Percentiles rank a stretch among this genome's conserved stretches.
Conservation (phyloP, 2,797 vertebrate species). For the Masticophis lateralis region DNA sequence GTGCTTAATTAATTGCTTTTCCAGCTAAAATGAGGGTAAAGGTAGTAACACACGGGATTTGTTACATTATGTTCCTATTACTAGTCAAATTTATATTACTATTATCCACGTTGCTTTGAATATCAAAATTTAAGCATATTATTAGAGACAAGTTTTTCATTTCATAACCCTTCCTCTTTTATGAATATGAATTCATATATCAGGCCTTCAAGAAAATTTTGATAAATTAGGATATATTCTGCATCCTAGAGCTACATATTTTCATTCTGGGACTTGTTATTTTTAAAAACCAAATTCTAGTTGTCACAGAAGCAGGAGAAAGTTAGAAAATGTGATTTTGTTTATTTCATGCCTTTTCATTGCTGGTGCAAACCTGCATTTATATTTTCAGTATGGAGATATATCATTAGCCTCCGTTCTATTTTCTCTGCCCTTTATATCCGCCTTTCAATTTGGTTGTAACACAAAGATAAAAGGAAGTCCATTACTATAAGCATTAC, state of each 20-base stretch:
- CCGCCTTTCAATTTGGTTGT: background rate
- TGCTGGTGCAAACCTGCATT: background rate
- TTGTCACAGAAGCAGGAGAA: background rate
- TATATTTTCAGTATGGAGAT: background rate
- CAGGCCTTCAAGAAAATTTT: background rate
- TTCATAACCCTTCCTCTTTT: background rate
- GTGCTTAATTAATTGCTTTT: constrained; percentile 68
- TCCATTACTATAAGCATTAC: background rate
- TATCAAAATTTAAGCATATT: background rate
- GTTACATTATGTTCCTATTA: constrained; percentile 60
- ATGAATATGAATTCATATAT: background rate
- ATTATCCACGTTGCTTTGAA: constrained; percentile 45
- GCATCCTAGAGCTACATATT: background rate
- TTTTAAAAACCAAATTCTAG: background rate
- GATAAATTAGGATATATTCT: background rate
- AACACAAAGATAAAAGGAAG: background rate
- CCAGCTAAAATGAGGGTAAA: constrained; percentile 71
- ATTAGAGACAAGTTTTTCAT: background rate
- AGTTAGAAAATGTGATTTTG: background rate
- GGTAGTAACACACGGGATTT: constrained; percentile 59
- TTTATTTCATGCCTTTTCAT: background rate
- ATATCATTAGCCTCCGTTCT: background rate
- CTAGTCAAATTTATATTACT: constrained; percentile 51
- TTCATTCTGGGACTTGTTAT: background rate
- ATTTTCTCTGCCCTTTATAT: background rate